Conservation (phyloP, 1,140 invertebrate species). For the Pseudobourletiella spinata region DNA sequence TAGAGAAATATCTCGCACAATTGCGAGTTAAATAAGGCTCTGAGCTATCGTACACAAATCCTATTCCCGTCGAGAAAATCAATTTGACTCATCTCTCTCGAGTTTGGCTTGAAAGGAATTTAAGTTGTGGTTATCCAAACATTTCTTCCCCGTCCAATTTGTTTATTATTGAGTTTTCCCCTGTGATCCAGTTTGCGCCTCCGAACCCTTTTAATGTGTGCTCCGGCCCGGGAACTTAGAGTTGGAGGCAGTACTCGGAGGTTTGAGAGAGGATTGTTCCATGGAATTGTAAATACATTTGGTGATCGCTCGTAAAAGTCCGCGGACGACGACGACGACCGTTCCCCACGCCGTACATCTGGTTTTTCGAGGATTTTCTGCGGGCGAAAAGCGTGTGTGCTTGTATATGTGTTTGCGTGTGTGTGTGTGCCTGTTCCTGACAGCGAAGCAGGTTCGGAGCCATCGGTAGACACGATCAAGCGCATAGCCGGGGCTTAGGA, state of each 20-base stretch:
- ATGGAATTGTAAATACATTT: background rate
- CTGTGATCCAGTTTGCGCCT: too few species aligned
- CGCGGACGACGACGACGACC: background rate
- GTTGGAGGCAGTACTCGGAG: background rate
- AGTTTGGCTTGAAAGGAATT: too few species aligned
- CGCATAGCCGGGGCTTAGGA: constrained; percentile 12
- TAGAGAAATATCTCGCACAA: too few species aligned
- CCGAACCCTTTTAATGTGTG: background rate
- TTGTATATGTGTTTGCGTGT: too few species aligned
- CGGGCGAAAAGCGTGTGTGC: background rate
- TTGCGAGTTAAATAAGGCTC: background rate
- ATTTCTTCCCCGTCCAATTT: background rate
- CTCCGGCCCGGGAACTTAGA: background rate
- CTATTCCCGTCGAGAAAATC: background rate
- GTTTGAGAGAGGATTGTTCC: background rate
- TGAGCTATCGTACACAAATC: background rate
- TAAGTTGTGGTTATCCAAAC: too few species aligned
- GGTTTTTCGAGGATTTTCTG: too few species aligned
- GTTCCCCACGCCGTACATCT: background rate
- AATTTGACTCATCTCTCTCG: background rate
- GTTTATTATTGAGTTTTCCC: background rate
- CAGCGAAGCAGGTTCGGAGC: too few species aligned
- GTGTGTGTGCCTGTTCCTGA: too few species aligned
- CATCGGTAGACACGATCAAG: constrained; percentile 15
- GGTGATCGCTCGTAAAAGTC: background rate